Base-by-base conservation (phyloP, 2,888 invertebrate species). In the Pristionchus exspectatus region DNA sequence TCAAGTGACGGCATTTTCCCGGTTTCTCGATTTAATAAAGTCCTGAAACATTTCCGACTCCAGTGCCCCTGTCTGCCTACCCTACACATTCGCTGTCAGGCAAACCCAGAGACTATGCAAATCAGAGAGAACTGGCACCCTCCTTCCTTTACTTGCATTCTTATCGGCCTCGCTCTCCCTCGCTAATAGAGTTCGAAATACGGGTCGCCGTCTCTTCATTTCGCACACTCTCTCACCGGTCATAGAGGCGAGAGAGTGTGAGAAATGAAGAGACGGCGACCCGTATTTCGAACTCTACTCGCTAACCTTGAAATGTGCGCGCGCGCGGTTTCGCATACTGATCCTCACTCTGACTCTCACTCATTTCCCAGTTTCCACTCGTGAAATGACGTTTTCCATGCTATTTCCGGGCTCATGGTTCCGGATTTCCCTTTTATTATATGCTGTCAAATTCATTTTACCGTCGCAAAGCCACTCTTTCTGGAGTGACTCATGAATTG, bases 231-330 rank as follows among this genome's bases (percentile, higher is more conserved):
- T n/a, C n/a, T n/a, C n/a, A n/a, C n/a, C n/a, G n/a, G n/a, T n/a
- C n/a, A n/a, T n/a, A n/a, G n/a, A n/a, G n/a, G n/a, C n/a, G n/a
- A n/a, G n/a, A n/a, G n/a, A n/a, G n/a, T n/a, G n/a, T n/a, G n/a
- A n/a, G n/a, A n/a, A n/a, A n/a, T n/a, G n/a, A n/a, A n/a, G n/a
- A n/a, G n/a, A n/a, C n/a, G n/a, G n/a, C n/a, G n/a, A n/a, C n/a
- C n/a, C n/a, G n/a, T n/a, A n/a, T n/a, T n/a, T n/a, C n/a, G n/a
- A n/a, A n/a, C n/a, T n/a, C n/a, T n/a, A n/a, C 30, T 54, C 81
- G 50, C 85, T 56, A 56, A 85, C 85, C 85, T 85, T 85, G 56
- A 85, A 33, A 59, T 59, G 38, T 59, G 56, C 85, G 59, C 85
- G 24, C 85, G 33, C 59, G 59, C 59, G 7, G 27, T 38, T 44